These are phyloP conservation scores for Leptosomus discolor DNA, from an alignment of 2,113 vertebrate species.

Conservation along the genomic window DNA sequence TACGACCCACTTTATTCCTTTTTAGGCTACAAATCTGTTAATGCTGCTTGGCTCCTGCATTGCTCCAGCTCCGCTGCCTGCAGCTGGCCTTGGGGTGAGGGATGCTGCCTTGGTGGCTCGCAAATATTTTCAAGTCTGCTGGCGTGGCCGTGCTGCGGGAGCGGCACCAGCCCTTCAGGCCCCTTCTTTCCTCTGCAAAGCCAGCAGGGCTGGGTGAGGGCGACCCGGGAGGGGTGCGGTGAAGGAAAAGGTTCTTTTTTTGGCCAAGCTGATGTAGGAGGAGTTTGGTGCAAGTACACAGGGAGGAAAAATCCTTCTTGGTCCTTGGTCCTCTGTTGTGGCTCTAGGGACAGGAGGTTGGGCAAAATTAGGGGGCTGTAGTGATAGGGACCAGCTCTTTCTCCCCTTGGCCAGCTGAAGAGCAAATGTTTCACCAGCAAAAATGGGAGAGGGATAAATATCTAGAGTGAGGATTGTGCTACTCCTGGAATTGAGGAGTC, in stretches of 20 bases:
- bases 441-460: not conserved
- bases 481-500: fast-evolving
- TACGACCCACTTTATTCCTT: not conserved
- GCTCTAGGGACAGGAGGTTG: not conserved
- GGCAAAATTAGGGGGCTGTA: fast-evolving
- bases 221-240: not conserved
- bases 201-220: not conserved
- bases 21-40: not conserved
- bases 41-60: fast-evolving
- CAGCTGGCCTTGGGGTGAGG: not conserved
- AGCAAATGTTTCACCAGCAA: not conserved
- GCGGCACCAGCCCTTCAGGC: fast-evolving
- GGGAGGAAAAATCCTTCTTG: not conserved
- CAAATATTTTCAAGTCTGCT: not conserved
- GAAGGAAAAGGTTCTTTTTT: not conserved
- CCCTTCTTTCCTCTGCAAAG: not conserved
- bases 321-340: fast-evolving
- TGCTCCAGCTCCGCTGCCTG: too few species aligned
- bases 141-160: not conserved
- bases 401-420: not conserved
- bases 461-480: fast-evolving
- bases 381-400: not conserved
- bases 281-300: not conserved
- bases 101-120: not conserved
- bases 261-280: not conserved